Evolutionary conservation across 2,113 vertebrate species (phyloP).

Genomic region (Ameiurus melas): DNA sequence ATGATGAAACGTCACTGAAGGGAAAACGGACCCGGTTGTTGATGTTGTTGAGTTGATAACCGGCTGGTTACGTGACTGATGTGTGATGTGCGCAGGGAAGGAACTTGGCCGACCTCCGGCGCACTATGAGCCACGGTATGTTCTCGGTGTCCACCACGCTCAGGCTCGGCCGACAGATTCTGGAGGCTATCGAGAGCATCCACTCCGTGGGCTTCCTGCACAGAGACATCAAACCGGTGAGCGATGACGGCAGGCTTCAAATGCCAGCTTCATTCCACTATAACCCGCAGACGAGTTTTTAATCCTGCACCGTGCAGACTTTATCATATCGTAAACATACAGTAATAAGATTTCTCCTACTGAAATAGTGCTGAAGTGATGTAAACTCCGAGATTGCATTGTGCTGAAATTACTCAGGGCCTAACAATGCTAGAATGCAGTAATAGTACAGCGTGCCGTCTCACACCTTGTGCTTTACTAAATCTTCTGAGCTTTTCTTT

Average conservation of each 20-base stretch:
- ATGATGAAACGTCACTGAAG: background rate
- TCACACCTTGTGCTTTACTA: background rate
- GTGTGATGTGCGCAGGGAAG: conserved; percentile 79
- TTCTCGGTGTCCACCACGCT: conserved; percentile 92
- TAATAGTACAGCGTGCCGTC: background rate
- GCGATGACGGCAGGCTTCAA: conserved; percentile 43
- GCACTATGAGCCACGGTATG: conserved; percentile 86
- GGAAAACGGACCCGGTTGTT: background rate
- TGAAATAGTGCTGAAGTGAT: background rate
- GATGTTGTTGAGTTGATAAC: background rate
- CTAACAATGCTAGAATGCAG: background rate
- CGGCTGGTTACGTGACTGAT: background rate
- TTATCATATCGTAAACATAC: background rate
- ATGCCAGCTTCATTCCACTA: background rate
- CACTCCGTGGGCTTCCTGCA: conserved; percentile 97
- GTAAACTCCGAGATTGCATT: background rate
- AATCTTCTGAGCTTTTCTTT: background rate
- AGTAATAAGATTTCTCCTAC: background rate
- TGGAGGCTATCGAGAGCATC: conserved; percentile 96
- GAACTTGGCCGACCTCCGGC: conserved; percentile 92
- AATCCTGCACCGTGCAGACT: background rate
- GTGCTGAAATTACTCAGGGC: too few relatives aligned
- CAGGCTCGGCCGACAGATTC: conserved; percentile 89
- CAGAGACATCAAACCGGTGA: conserved; percentile 96
- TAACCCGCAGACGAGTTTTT: background rate